Evolutionary conservation across 2,797 vertebrate species (phyloP).

Genomic region (Pogoniulus pusillus): DNA sequence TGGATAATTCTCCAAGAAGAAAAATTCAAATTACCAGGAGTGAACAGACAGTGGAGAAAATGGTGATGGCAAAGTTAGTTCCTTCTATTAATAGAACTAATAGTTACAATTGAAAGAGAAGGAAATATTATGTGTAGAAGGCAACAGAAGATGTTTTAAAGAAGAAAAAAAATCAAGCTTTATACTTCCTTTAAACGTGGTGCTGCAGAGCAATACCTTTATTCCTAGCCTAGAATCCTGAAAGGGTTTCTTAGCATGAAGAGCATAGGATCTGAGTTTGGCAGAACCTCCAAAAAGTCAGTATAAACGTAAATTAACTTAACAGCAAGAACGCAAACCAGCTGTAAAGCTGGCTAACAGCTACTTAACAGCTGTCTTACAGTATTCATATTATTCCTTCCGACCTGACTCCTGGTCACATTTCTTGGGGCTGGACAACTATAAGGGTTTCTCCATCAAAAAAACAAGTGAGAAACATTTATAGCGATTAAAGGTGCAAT

Average conservation of each 20-base stretch:
- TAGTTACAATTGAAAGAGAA: not conserved
- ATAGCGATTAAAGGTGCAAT: not conserved
- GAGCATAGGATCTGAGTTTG: too few species aligned
- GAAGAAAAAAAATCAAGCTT: not conserved
- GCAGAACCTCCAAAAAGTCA: not conserved
- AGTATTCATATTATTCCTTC: not conserved
- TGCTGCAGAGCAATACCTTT: not conserved
- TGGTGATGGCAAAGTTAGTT: not conserved
- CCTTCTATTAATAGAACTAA: slow-evolving; percentile 25
- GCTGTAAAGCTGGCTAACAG: not conserved
- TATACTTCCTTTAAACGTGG: not conserved
- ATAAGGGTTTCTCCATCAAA: not conserved
- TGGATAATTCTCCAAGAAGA: slow-evolving; percentile 8
- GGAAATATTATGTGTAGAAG: not conserved
- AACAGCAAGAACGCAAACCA: not conserved
- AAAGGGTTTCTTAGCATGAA: not conserved
- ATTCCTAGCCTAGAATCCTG: not conserved
- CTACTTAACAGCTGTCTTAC: not conserved
- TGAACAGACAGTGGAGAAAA: not conserved
- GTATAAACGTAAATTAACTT: not conserved
- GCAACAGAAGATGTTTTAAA: not conserved
- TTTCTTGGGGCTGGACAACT: not conserved
- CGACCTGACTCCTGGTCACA: accelerated
- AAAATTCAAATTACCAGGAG: slow-evolving; percentile 10
- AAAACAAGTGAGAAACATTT: not conserved